Percentiles rank a stretch among this genome's conserved stretches.
These are phyloP conservation scores for Ailurus styani DNA, from an alignment of 2,113 vertebrate species.

Conservation along the genomic window DNA sequence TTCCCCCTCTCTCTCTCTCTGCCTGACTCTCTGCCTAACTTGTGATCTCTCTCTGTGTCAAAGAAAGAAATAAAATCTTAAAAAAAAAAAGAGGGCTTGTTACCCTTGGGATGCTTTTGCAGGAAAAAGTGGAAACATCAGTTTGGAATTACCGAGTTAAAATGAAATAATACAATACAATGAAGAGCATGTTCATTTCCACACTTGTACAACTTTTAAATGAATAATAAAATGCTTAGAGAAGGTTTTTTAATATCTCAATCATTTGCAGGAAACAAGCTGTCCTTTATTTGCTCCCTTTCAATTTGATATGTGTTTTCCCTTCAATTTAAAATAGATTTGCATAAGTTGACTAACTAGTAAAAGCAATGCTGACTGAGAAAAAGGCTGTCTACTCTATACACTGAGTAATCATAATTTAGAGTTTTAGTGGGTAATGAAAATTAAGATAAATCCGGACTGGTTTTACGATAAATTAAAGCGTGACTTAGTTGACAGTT, in stretches of 20 bases:
- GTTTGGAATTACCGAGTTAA: background rate
- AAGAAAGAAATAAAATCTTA: no score
- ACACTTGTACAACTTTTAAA: background rate
- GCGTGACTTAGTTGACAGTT: background rate
- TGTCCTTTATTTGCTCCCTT: background rate
- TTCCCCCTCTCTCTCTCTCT: no score
- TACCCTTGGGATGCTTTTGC: background rate
- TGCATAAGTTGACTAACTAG: constrained; percentile 27
- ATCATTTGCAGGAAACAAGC: background rate
- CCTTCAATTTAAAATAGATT: constrained; percentile 23
- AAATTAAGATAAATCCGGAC: constrained; percentile 34
- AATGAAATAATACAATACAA: background rate
- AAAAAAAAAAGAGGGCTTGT: no score
- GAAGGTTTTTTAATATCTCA: background rate
- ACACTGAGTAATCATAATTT: constrained; percentile 21
- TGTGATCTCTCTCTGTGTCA: no score
- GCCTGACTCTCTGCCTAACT: no score
- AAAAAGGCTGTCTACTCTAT: background rate
- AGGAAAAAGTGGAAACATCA: background rate
- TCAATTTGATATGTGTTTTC: background rate
- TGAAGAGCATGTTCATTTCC: background rate
- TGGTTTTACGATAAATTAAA: constrained; percentile 46
- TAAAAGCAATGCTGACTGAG: background rate
- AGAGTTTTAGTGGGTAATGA: constrained; percentile 34
- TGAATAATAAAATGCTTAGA: constrained; percentile 14